phyloP scores from a whole-genome alignment of 1,140 invertebrate genomes.

The Tetramorium alpestre region DNA sequence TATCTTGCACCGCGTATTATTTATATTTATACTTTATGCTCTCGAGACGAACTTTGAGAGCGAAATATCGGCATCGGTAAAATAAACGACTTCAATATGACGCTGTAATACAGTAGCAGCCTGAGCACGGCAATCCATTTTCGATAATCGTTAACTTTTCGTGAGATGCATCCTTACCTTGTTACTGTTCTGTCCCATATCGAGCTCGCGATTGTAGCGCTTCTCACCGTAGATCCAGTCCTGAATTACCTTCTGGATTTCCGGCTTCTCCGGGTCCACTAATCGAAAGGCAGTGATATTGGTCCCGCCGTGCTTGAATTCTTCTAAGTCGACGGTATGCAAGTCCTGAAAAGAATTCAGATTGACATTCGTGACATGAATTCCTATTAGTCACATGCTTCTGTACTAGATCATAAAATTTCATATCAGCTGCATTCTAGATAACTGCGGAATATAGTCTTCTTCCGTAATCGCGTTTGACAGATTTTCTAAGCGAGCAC shows the following conservation, averaged over 20 bases:
- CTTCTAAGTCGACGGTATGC: constrained; percentile 95
- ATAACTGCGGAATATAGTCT: not conserved
- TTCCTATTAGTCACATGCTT: not conserved
- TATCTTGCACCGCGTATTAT: constrained; percentile 41
- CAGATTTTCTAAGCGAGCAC: not conserved
- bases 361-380: constrained; percentile 61
- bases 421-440: constrained; percentile 3
- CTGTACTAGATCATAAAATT: constrained; percentile 3
- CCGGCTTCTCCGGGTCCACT: constrained; percentile 91
- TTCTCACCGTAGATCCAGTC: constrained; percentile 91
- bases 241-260: constrained; percentile 91
- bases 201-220: constrained; percentile 88
- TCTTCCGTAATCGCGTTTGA: not conserved
- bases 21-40: constrained; percentile 45
- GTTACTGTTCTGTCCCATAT: constrained; percentile 86
- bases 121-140: not conserved
- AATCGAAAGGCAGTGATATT: constrained; percentile 96
- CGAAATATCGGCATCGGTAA: constrained; percentile 28
- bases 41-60: constrained; percentile 19
- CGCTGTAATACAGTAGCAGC: not conserved
- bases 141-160: not conserved
- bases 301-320: constrained; percentile 97
- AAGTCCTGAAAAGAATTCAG: constrained; percentile 89
- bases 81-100: constrained; percentile 28
- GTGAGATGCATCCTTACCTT: constrained; percentile 84